Conservation (phyloP, 1,140 invertebrate genomes). For the Microplitis demolitor region DNA sequence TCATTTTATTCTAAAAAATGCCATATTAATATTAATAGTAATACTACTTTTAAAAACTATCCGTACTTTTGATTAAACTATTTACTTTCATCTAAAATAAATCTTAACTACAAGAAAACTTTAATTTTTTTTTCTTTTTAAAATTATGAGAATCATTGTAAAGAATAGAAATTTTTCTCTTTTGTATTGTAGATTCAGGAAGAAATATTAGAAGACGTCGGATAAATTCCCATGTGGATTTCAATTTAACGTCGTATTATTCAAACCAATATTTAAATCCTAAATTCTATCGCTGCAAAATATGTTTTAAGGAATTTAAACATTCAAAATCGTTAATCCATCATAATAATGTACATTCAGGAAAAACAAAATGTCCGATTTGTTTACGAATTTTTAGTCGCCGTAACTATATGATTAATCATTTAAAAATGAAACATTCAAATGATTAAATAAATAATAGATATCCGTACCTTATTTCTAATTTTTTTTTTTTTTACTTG, state of each 20-base stretch:
- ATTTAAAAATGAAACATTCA: slow-evolving; percentile 65
- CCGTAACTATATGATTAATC: slow-evolving; percentile 69
- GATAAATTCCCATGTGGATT: slow-evolving; percentile 37
- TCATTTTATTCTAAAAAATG: too few species aligned
- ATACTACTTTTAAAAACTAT: too few species aligned
- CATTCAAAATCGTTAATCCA: slow-evolving; percentile 76
- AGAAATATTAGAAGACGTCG: slow-evolving; percentile 38
- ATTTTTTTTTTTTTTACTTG: too few species aligned
- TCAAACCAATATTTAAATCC: slow-evolving; percentile 45
- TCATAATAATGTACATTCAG: slow-evolving; percentile 77
- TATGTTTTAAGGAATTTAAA: slow-evolving; percentile 78
- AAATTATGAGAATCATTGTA: neutral
- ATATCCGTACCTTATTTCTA: too few species aligned
- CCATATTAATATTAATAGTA: too few species aligned
- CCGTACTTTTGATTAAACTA: too few species aligned
- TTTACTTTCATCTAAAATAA: too few species aligned
- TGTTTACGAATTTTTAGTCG: slow-evolving; percentile 68
- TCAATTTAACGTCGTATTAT: slow-evolving; percentile 41
- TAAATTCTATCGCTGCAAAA: slow-evolving; percentile 66
- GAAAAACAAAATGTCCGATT: slow-evolving; percentile 71
- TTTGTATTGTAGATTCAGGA: slow-evolving; percentile 53
- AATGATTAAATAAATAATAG: slow-evolving; percentile 23
- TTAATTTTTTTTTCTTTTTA: neutral
- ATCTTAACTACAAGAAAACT: neutral
- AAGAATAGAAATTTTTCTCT: slow-evolving; percentile 37